Percentiles rank a stretch among this genome's conserved stretches.
Evolutionary conservation across 2,113 vertebrate genomes (phyloP).

Genomic region (Corythornis vintsioides): DNA sequence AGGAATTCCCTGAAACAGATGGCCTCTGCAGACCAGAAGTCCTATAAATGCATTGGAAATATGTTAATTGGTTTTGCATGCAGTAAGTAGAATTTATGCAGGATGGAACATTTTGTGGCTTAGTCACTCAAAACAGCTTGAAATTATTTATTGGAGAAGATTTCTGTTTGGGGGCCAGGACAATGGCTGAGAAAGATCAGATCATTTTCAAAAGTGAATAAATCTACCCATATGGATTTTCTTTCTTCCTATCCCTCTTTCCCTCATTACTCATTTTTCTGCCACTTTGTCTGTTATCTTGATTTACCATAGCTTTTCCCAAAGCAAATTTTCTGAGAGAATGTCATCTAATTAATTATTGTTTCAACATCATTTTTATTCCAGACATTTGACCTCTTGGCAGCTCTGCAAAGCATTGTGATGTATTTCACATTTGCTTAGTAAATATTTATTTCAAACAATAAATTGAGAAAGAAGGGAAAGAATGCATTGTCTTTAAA

Average conservation of each 20-base stretch:
- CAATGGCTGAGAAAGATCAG: constrained; percentile 45
- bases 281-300: constrained; percentile 38
- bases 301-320: constrained; percentile 54
- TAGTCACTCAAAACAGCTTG: constrained; percentile 64
- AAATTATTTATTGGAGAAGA: constrained; percentile 62
- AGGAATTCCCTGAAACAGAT: constrained; percentile 49
- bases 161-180: constrained; percentile 39
- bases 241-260: background rate
- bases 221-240: constrained; percentile 17
- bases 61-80: constrained; percentile 64
- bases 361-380: constrained; percentile 66
- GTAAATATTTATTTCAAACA: constrained; percentile 53
- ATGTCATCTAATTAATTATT: constrained; percentile 73
- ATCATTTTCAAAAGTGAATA: constrained; percentile 41
- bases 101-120: constrained; percentile 68
- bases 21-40: constrained; percentile 57
- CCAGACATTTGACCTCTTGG: constrained; percentile 62
- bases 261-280: constrained; percentile 47
- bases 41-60: constrained; percentile 33
- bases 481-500: background rate
- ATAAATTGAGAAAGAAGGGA: constrained; percentile 38
- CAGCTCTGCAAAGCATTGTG: constrained; percentile 45
- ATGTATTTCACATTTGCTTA: constrained; percentile 45
- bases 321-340: constrained; percentile 61
- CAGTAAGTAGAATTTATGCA: constrained; percentile 60